A percentile compares a stretch with the other conserved stretches of the same genome.
phyloP scores from a whole-genome alignment of 2,888 invertebrate species.

The Dendrolimus pini region DNA sequence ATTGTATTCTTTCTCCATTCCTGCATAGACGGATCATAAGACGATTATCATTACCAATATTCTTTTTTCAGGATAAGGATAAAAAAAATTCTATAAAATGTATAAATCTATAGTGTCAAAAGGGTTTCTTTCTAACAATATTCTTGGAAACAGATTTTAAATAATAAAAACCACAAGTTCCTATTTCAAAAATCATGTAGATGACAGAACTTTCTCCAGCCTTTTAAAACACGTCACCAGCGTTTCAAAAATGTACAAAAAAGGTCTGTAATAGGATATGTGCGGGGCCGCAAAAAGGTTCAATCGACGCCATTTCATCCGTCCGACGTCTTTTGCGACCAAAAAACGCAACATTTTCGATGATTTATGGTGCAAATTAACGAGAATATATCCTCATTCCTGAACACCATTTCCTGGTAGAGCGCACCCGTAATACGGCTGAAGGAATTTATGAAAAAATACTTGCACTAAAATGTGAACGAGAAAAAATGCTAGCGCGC shows the following conservation, averaged over 20 bases:
- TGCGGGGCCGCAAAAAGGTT: slow-evolving; percentile 54
- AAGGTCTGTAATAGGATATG: slow-evolving; percentile 50
- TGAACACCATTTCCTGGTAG: slow-evolving; percentile 73
- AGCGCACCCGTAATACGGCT: slow-evolving; percentile 54
- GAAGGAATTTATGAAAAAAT: slow-evolving; percentile 50
- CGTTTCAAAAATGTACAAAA: slow-evolving; percentile 28
- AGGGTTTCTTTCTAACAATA: too few relatives aligned
- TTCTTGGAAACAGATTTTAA: too few relatives aligned
- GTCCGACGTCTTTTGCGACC: slow-evolving; percentile 28
- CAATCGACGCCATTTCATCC: slow-evolving; percentile 29
- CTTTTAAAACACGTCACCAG: not conserved
- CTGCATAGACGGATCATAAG: too few relatives aligned
- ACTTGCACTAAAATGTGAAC: slow-evolving; percentile 39
- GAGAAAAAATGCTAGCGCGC: slow-evolving; percentile 18
- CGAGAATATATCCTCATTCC: slow-evolving; percentile 76
- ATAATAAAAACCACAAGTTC: too few relatives aligned
- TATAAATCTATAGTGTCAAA: too few relatives aligned
- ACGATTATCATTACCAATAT: too few relatives aligned
- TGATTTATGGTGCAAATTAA: slow-evolving; percentile 76
- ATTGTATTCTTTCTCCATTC: too few relatives aligned
- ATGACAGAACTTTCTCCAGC: not conserved
- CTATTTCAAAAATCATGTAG: too few relatives aligned
- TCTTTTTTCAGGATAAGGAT: too few relatives aligned
- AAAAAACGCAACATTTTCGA: slow-evolving; percentile 62
- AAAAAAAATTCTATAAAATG: too few relatives aligned